phyloP scores from a whole-genome alignment of 2,113 vertebrate species.

The Nycticebus coucang region DNA sequence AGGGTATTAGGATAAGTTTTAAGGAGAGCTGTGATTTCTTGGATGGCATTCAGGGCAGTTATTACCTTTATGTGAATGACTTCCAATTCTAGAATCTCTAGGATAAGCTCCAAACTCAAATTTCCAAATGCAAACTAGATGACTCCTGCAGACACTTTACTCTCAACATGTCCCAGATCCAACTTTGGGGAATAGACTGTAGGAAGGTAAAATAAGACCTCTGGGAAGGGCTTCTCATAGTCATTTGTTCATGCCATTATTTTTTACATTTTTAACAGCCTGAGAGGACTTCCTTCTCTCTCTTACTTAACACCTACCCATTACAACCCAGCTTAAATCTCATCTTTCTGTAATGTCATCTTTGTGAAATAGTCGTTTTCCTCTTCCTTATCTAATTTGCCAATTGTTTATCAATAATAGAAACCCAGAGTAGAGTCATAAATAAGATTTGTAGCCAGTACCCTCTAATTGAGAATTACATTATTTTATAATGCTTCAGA shows the following conservation, averaged over 20 bases:
- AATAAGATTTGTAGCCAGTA: not conserved
- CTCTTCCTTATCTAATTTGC: not conserved
- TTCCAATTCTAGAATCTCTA: slow-evolving; percentile 60
- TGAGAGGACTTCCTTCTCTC: not conserved
- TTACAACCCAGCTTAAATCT: not conserved
- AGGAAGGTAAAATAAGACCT: slow-evolving; percentile 1
- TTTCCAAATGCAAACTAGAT: slow-evolving; percentile 47
- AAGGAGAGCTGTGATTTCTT: slow-evolving; percentile 53
- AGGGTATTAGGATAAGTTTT: slow-evolving; percentile 51
- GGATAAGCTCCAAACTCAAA: slow-evolving; percentile 49
- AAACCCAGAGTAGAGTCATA: not conserved
- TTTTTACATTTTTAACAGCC: not conserved
- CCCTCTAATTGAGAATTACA: not conserved
- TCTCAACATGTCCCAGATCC: not conserved
- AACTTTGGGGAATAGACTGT: not conserved
- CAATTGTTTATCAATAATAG: not conserved
- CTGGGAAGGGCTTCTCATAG: not conserved
- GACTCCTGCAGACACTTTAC: not conserved
- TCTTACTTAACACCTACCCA: not conserved
- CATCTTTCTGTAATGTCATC: not conserved
- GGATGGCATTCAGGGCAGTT: slow-evolving; percentile 25
- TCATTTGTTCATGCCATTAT: not conserved
- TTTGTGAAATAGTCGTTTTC: not conserved
- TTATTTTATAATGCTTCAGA: slow-evolving; percentile 22
- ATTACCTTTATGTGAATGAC: slow-evolving; percentile 51